Percentiles rank a stretch among this genome's conserved stretches.
Evolutionary conservation across 1,140 invertebrate genomes (phyloP).

Genomic region (Macrobrachium nipponense): DNA sequence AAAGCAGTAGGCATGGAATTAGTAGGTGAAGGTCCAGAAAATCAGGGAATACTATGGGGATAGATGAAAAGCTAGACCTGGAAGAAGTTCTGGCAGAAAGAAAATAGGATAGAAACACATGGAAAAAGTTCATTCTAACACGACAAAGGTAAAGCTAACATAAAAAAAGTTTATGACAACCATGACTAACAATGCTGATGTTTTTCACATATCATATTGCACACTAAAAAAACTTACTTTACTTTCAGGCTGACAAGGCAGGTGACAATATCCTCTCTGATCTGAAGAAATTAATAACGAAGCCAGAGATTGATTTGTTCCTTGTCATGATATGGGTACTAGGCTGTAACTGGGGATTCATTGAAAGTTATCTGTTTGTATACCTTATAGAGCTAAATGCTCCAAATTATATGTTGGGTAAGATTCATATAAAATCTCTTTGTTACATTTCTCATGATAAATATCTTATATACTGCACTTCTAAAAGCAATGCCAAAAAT

Average conservation of each 20-base stretch:
- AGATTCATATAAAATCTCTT: slow-evolving; percentile 43
- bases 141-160: too few relatives aligned
- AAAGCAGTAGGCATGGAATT: too few relatives aligned
- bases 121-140: too few relatives aligned
- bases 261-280: slow-evolving; percentile 71
- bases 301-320: slow-evolving; percentile 74
- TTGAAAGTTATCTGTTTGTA: slow-evolving; percentile 86
- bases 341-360: slow-evolving; percentile 86
- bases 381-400: slow-evolving; percentile 72
- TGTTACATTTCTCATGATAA: too few relatives aligned
- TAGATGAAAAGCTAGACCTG: too few relatives aligned
- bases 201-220: not conserved
- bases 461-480: too few relatives aligned
- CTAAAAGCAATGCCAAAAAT: too few relatives aligned
- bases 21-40: too few relatives aligned
- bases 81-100: too few relatives aligned
- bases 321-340: slow-evolving; percentile 83
- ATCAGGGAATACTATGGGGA: too few relatives aligned
- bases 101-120: too few relatives aligned
- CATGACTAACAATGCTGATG: not conserved
- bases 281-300: slow-evolving; percentile 78
- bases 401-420: slow-evolving; percentile 80
- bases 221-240: not conserved
- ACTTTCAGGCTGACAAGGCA: slow-evolving; percentile 14
- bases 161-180: too few relatives aligned